phyloP scores from a whole-genome alignment of 2,888 invertebrate genomes.

The Choristoneura rosaceana region DNA sequence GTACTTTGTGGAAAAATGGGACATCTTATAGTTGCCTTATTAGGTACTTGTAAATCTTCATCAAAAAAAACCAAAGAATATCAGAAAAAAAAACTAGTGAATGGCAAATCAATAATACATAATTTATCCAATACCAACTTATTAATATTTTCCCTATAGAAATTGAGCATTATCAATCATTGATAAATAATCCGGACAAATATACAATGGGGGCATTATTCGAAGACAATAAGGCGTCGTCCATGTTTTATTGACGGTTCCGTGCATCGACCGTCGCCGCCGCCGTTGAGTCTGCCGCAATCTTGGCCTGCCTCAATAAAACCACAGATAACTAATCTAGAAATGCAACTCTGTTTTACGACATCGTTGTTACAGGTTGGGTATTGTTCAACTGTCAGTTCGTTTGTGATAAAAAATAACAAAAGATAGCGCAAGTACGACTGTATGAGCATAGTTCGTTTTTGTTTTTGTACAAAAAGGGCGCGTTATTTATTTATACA shows the following conservation, averaged over 20 bases:
- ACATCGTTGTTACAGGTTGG: slow-evolving; percentile 42
- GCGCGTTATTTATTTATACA: background rate
- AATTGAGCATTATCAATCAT: slow-evolving; percentile 8
- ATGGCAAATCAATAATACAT: background rate
- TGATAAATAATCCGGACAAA: slow-evolving; percentile 27
- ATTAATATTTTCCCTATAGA: background rate
- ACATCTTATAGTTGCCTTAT: too few relatives aligned
- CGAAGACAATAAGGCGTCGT: slow-evolving; percentile 45
- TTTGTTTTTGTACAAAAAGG: background rate
- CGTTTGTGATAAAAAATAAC: background rate
- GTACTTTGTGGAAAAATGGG: too few relatives aligned
- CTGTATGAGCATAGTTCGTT: background rate
- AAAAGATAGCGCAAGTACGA: background rate
- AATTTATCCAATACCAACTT: background rate
- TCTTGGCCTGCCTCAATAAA: slow-evolving; percentile 70
- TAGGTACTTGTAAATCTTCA: background rate
- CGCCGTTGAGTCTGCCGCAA: slow-evolving; percentile 77
- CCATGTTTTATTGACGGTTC: slow-evolving; percentile 54
- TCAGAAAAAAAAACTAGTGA: background rate
- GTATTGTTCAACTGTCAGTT: slow-evolving; percentile 3
- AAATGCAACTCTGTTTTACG: slow-evolving; percentile 48
- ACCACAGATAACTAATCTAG: slow-evolving; percentile 60
- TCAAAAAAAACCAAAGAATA: background rate
- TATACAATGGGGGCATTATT: slow-evolving; percentile 35
- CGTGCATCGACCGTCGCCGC: slow-evolving; percentile 75